Evolutionary conservation across 1,140 invertebrate species (phyloP).

Genomic region (Diachasma alloeum): DNA sequence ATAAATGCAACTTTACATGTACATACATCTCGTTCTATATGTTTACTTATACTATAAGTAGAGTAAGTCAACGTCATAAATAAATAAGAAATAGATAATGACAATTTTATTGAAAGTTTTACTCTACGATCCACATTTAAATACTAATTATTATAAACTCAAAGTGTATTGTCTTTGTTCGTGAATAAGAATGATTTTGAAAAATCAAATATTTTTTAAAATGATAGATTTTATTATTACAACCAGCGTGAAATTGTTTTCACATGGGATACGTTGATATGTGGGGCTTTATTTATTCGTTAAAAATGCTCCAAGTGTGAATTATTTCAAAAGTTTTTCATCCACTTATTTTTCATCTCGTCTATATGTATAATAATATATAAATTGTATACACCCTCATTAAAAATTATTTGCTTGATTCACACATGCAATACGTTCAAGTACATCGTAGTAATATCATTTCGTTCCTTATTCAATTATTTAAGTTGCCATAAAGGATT

Average conservation of each 20-base stretch:
- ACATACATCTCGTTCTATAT: conserved; percentile 5
- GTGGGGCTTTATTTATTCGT: background rate
- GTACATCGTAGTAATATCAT: conserved; percentile 1
- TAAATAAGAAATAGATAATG: background rate
- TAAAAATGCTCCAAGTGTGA: background rate
- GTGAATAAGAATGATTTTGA: background rate
- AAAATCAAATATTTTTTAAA: background rate
- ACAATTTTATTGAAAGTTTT: conserved; percentile 1
- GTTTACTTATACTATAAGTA: background rate
- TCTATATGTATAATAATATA: conserved; percentile 1
- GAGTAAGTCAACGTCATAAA: background rate
- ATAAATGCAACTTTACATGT: conserved; percentile 2
- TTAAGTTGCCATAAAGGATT: background rate
- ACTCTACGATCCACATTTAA: conserved; percentile 2
- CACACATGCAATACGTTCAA: conserved; percentile 5
- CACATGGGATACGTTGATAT: background rate
- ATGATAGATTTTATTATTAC: background rate
- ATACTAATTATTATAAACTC: background rate
- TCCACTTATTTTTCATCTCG: background rate
- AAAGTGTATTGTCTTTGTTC: background rate
- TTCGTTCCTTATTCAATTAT: background rate
- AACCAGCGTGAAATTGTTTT: background rate
- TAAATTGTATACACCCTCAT: background rate
- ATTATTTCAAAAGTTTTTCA: background rate
- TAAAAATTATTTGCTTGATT: conserved; percentile 7